Evolutionary conservation across 30 jellyfish, hydroid and myxozoan species (phyloP), one percentile per base, ranked within the genome.

Genomic region (Aurelia sp.): DNA sequence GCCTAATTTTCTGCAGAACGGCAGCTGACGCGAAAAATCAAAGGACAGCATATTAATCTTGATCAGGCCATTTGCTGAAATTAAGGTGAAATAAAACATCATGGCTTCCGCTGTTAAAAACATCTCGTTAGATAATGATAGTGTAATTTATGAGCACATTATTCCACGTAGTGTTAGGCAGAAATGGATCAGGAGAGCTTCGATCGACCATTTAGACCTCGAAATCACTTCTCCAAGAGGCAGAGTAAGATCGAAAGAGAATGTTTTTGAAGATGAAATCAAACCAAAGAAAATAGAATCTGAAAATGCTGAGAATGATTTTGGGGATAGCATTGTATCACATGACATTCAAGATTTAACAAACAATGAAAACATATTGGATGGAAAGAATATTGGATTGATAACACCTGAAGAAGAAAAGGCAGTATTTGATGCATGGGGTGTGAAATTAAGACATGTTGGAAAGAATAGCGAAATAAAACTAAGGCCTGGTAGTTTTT

Each of bases 391-490:
- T 19, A 16, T 10, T 47, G 61, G 33, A 9, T 68, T 61, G 74
- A 84, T 71, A 17, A 71, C 87, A 30, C 84, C 86, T 6, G 95
- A 74, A 59, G 89, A 76, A 52, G 89, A 76, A 66, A 48, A 53
- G 66, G 89, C 89, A 23, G 90, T 78, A 7, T 77, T 77, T 44
- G 69, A 69, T 87, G 96, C 96, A 40, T 87, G 86, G 79, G 96
- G 96, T 60, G 96, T 87, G 19, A 78, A 65, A 44, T 62, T 87
- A n/a, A 76, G 90, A 63, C 96, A 77, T 55, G 59, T 62, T 18
- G 73, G 75, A 6, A 76, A 7, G 58, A 57, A 23, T 47, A 5
- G 3, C 3, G 19, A 60, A 40, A 41, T 30, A 13, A 80, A 55
- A 13, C 48, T 19, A 44, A 65, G 41, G 37, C 33, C 71, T 11